A percentile compares a stretch with the other conserved stretches of the same genome.
These are phyloP conservation scores for Psilopsiagon aurifrons DNA, from an alignment of 2,113 vertebrate species.

Conservation along the genomic window DNA sequence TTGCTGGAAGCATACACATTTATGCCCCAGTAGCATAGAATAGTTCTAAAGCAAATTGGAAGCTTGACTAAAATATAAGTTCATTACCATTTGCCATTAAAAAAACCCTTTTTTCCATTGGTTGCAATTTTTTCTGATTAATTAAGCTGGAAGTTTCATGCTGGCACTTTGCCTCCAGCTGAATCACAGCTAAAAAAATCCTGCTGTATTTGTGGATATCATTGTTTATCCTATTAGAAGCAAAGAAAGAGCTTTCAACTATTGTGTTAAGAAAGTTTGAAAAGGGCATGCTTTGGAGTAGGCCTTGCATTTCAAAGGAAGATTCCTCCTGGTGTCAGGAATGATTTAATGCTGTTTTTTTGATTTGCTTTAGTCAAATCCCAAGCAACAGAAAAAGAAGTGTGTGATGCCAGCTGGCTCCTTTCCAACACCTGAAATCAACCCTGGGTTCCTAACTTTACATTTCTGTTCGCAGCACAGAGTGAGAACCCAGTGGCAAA, in stretches of 20 bases:
- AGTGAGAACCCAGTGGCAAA: not conserved
- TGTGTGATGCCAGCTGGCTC: not conserved
- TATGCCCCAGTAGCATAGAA: not conserved
- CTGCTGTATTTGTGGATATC: constrained; percentile 16
- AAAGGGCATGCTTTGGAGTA: not conserved
- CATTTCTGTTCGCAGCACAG: not conserved
- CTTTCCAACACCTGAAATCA: not conserved
- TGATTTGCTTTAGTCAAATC: not conserved
- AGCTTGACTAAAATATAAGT: not conserved
- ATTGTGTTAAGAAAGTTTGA: not conserved
- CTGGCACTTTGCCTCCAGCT: constrained; percentile 12
- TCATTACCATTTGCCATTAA: not conserved
- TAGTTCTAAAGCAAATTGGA: not conserved
- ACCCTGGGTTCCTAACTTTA: not conserved
- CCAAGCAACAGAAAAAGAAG: not conserved
- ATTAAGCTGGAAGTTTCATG: constrained; percentile 8
- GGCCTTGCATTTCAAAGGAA: constrained; percentile 16
- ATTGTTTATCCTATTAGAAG: constrained; percentile 14
- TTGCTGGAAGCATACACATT: not conserved
- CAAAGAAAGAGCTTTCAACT: not conserved
- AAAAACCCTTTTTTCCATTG: not conserved
- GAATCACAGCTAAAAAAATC: not conserved
- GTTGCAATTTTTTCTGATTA: constrained; percentile 29
- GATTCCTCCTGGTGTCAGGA: not conserved
- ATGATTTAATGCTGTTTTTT: not conserved